A percentile compares a stretch with the other conserved stretches of the same genome.
phyloP scores from a whole-genome alignment of 1,140 invertebrate genomes.

The Rhizoglyphus robini region DNA sequence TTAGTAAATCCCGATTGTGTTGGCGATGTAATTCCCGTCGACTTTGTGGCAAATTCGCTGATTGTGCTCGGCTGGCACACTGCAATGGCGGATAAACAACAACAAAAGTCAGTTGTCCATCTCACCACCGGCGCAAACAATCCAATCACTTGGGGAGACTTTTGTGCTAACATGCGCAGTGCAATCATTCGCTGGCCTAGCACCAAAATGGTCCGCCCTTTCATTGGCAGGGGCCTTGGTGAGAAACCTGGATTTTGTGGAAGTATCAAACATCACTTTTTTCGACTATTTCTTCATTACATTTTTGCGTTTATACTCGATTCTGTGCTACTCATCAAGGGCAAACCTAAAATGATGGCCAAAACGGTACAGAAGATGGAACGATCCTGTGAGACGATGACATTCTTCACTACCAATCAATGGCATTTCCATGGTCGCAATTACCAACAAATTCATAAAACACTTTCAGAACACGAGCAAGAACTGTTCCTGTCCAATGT shows the following conservation, averaged over 20 bases:
- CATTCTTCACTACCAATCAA: slow-evolving; percentile 59
- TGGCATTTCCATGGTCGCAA: slow-evolving; percentile 67
- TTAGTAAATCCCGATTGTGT: neutral
- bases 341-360: slow-evolving; percentile 9
- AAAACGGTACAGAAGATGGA: slow-evolving; percentile 18
- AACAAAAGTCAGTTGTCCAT: slow-evolving; percentile 61
- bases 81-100: slow-evolving; percentile 36
- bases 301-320: slow-evolving; percentile 19
- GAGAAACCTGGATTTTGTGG: neutral
- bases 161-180: neutral
- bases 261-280: neutral
- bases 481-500: slow-evolving; percentile 52
- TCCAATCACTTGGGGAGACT: slow-evolving; percentile 36
- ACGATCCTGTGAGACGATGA: slow-evolving; percentile 43
- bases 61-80: slow-evolving; percentile 62
- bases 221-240: neutral
- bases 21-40: slow-evolving; percentile 35
- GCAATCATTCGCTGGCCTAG: neutral
- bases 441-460: slow-evolving; percentile 39
- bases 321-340: slow-evolving; percentile 11
- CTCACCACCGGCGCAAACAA: slow-evolving; percentile 71
- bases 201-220: slow-evolving; percentile 2
- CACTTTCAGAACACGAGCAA: slow-evolving; percentile 1
- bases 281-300: slow-evolving; percentile 5
- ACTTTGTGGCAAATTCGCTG: slow-evolving; percentile 72